A percentile compares a stretch with the other conserved stretches of the same genome.
Conservation (phyloP, 2,113 vertebrate genomes). For the Phoenicopterus ruber region DNA sequence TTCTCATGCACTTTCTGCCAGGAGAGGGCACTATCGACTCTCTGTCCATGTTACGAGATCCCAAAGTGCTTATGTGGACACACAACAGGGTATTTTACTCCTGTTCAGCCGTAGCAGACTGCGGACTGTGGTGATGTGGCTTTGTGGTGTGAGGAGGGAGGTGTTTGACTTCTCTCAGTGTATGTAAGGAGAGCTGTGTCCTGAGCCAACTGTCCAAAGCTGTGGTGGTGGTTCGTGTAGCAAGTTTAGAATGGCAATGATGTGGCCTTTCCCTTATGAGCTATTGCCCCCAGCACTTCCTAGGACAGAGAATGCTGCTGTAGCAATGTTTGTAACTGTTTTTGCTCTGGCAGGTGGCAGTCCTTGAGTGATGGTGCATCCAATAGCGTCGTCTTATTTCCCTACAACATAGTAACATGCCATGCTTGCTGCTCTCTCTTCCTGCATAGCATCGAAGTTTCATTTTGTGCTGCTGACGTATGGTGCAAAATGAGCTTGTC, state of each 20-base stretch:
- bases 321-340: background rate
- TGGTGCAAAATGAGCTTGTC: constrained; percentile 58
- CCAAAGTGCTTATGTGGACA: background rate
- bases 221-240: background rate
- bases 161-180: background rate
- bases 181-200: background rate
- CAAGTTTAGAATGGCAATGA: background rate
- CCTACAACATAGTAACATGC: background rate
- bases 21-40: constrained; percentile 29
- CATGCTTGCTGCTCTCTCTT: constrained; percentile 49
- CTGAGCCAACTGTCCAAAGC: background rate
- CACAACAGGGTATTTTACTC: background rate
- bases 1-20: background rate
- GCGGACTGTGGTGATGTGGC: rapidly evolving
- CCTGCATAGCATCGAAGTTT: constrained; percentile 46
- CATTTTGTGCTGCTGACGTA: constrained; percentile 56
- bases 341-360: background rate
- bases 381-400: background rate
- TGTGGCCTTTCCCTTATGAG: background rate
- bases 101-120: background rate
- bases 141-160: background rate
- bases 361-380: background rate
- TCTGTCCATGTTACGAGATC: background rate
- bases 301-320: background rate
- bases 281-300: background rate